These are phyloP conservation scores for Bucorvus abyssinicus DNA, from an alignment of 2,797 vertebrate species.

Conservation along the genomic window DNA sequence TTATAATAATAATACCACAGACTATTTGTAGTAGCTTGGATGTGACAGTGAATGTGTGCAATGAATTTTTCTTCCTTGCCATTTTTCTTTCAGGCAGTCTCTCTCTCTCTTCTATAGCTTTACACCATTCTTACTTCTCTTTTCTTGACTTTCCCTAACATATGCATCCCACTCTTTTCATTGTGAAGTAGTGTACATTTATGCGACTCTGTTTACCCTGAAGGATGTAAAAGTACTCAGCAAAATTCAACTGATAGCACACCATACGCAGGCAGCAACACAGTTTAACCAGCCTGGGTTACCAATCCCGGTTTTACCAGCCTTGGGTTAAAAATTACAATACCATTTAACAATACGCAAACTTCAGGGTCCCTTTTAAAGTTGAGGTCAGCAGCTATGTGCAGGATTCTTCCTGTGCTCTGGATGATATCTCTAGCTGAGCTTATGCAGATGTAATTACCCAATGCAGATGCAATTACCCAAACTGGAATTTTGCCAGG, in stretches of 20 bases:
- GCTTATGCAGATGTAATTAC: background rate
- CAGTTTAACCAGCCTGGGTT: no score
- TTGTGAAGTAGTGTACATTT: background rate
- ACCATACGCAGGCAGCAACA: background rate
- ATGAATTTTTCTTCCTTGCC: background rate
- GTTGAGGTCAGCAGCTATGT: background rate
- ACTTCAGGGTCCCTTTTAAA: background rate
- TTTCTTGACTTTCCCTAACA: background rate
- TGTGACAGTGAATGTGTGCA: background rate
- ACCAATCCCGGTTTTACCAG: background rate
- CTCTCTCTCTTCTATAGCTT: background rate
- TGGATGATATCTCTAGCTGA: background rate
- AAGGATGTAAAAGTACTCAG: background rate
- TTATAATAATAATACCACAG: slow-evolving; percentile 11
- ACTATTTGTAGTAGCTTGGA: slow-evolving; percentile 25
- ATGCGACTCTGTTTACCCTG: background rate
- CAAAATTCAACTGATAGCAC: background rate
- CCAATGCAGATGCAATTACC: slow-evolving; percentile 1
- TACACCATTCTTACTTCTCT: background rate
- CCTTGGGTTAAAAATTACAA: background rate
- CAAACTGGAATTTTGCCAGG: background rate
- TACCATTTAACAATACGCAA: background rate
- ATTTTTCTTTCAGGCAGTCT: background rate
- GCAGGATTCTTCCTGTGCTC: background rate
- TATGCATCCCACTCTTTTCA: background rate